Percentiles rank a stretch among this genome's conserved stretches.
Conservation (phyloP, 2,113 vertebrate species). For the Plotosus lineatus region DNA sequence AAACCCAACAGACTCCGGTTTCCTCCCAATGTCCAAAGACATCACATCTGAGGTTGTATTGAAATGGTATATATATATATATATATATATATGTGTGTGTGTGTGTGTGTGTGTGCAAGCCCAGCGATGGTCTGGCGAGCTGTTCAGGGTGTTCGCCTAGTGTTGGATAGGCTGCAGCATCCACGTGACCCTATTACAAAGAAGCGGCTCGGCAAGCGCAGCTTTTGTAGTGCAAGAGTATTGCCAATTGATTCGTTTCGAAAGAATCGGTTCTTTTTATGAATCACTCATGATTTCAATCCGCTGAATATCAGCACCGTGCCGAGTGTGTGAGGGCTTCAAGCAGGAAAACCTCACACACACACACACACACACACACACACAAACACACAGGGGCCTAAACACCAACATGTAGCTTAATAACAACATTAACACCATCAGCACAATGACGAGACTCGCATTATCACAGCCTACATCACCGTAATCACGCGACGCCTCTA, state of each 20-base stretch:
- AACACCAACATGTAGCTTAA: slow-evolving; percentile 30
- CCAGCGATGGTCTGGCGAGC: too few species aligned
- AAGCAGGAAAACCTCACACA: background rate
- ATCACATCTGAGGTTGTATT: too few species aligned
- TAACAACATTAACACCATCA: background rate
- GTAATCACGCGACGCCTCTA: slow-evolving; percentile 1
- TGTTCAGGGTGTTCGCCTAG: too few species aligned
- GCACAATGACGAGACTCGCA: background rate
- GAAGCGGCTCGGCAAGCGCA: too few species aligned
- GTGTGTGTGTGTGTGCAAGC: too few species aligned
- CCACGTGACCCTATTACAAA: too few species aligned
- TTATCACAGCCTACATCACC: background rate
- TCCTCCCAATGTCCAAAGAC: too few species aligned
- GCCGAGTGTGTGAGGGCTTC: background rate
- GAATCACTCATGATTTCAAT: background rate
- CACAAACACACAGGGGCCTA: background rate
- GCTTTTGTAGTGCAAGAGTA: background rate
- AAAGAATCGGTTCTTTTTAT: background rate
- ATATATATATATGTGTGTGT: too few species aligned
- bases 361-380: slow-evolving; percentile 12
- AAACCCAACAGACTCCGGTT: too few species aligned
- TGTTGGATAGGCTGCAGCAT: too few species aligned
- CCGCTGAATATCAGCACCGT: background rate
- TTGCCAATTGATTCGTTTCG: background rate
- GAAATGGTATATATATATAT: too few species aligned